Conservation (phyloP, 2,797 vertebrate genomes). For the Leucoraja ocellata region DNA sequence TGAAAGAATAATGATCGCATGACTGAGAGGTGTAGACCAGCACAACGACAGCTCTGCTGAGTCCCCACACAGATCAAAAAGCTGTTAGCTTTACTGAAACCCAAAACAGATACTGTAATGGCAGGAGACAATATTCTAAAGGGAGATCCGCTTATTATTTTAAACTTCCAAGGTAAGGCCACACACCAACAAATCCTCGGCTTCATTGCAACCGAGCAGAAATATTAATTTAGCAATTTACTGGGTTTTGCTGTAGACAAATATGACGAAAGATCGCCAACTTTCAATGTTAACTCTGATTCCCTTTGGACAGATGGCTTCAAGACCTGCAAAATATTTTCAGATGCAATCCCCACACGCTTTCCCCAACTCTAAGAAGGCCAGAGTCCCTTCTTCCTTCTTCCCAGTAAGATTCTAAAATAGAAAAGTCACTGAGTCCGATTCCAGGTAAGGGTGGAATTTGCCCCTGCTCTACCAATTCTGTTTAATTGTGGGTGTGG, state of each 20-base stretch:
- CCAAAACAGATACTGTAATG: not conserved
- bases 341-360: no score
- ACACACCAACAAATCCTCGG: not conserved
- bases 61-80: not conserved
- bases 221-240: not conserved
- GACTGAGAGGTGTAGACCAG: not conserved
- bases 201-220: not conserved
- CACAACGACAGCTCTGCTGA: not conserved
- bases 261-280: no score
- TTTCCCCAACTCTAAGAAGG: no score
- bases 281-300: no score
- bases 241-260: not conserved
- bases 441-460: not conserved
- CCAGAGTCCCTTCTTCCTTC: no score
- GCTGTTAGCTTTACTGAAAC: not conserved
- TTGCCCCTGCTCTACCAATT: not conserved
- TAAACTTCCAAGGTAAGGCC: not conserved
- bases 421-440: no score
- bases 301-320: no score
- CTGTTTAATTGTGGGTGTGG: not conserved
- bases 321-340: no score
- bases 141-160: not conserved
- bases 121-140: not conserved
- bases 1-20: not conserved
- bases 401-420: no score